phyloP scores from a whole-genome alignment of 2,113 vertebrate species.

The Rafetus swinhoei region DNA sequence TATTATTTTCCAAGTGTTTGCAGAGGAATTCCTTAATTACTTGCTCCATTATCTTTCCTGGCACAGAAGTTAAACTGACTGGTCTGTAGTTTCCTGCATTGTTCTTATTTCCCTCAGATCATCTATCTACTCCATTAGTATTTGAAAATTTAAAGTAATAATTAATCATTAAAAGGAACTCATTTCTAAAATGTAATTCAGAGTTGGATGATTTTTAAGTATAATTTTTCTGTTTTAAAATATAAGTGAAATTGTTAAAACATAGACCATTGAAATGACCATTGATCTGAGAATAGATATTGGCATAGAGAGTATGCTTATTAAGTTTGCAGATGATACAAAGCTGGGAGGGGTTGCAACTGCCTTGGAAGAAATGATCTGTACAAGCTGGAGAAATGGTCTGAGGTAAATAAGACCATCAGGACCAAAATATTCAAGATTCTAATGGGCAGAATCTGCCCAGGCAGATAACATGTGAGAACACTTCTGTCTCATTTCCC shows the following conservation, averaged over 20 bases:
- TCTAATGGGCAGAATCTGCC: neutral
- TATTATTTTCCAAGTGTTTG: too few species aligned
- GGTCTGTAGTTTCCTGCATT: too few species aligned
- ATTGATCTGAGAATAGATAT: neutral
- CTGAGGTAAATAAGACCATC: too few species aligned
- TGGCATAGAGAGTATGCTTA: neutral
- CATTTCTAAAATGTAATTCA: neutral
- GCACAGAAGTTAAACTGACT: too few species aligned
- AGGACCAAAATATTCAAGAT: neutral
- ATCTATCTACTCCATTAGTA: neutral
- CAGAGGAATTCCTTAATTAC: too few species aligned
- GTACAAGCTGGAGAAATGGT: too few species aligned
- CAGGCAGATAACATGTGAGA: neutral
- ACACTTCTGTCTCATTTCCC: neutral
- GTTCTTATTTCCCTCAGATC: too few species aligned
- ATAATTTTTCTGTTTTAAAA: neutral
- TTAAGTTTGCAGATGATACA: neutral
- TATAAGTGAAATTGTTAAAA: neutral
- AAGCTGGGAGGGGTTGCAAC: neutral
- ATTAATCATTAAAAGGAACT: neutral
- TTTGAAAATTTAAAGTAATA: neutral
- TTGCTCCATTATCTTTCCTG: too few species aligned
- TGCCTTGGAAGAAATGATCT: too few species aligned
- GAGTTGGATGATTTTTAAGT: neutral
- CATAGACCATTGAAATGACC: neutral